phyloP scores from a whole-genome alignment of 2,797 vertebrate genomes.

The Cryptoprocta ferox region DNA sequence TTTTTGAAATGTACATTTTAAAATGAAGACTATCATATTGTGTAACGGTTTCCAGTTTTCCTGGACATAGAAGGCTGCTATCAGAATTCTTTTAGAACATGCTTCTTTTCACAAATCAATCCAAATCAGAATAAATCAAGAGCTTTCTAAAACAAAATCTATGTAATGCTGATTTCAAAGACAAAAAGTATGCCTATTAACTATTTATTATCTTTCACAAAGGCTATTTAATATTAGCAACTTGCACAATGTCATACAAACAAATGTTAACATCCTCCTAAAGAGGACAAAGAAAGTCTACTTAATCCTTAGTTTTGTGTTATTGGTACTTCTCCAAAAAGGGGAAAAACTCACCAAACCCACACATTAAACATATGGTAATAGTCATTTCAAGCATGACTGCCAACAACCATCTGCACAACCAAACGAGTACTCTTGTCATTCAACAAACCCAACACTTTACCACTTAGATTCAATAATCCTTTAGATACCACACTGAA shows the following conservation, averaged over 20 bases:
- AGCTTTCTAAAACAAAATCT: constrained; percentile 4
- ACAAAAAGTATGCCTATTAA: background rate
- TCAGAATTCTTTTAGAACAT: constrained; percentile 1
- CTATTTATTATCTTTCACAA: constrained; percentile 36
- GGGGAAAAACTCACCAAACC: background rate
- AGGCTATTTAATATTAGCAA: background rate
- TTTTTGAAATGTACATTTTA: background rate
- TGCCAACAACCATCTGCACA: background rate
- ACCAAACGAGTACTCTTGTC: background rate
- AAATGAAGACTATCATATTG: background rate
- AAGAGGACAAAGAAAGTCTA: constrained; percentile 32
- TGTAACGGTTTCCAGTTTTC: background rate
- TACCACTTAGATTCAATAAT: background rate
- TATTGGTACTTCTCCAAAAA: constrained; percentile 12
- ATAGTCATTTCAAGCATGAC: background rate
- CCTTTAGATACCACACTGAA: background rate
- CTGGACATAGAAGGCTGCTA: background rate
- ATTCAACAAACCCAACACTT: background rate
- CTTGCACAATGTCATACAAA: background rate
- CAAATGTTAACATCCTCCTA: background rate
- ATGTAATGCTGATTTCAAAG: background rate
- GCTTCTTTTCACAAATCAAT: constrained; percentile 24
- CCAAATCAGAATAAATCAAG: constrained; percentile 1
- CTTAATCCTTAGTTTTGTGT: background rate
- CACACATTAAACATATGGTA: background rate